Base-by-base conservation (phyloP, 2,888 invertebrate genomes). In the Limenitis camilla region DNA sequence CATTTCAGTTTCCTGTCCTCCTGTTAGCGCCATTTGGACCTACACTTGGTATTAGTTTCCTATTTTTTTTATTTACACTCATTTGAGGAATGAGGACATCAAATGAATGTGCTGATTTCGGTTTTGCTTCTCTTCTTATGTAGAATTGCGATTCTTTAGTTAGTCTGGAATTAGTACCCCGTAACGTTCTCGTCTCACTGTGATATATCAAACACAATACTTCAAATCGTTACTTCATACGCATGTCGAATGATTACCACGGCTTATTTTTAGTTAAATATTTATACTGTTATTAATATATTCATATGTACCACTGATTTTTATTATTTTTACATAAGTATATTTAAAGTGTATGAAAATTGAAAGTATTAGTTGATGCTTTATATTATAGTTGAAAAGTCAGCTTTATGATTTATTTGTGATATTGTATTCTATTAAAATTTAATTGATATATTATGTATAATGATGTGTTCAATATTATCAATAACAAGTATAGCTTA, bases 21-120 rank as follows among this genome's bases (percentile, higher is more conserved):
- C 79, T 81, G 76, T 78, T 85, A 85, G 85, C 36, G 66, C 69
- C 69, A 66, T 58, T 65, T 66, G 69, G 58, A 35, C 45, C 55
- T 52, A 42, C 49, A 52, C 49, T 58, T 50, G 49, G 55, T 44
- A 28, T 36, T 44, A 40, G 30, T 47, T 38, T 32, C 49, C 36
- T 44, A 31, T 53, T 55, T 42, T n/a, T 44, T 6, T 55, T 36
- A n/a, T 46, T 40, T 46, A 40, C 11, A 53, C 41, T 49, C 46
- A 46, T 50, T 52, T 59, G 52, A 65, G 66, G 72, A 66, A 71
- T 70, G 68, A 72, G 70, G 72, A 70, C 39, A 50, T 52, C 52
- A 55, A 51, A 42, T 56, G 55, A 55, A 55, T 59, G 56, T 56
- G 55, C 56, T 58, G 55, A 38, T 49, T 55, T 52, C 39, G 42